Conservation (phyloP, 2,113 vertebrate species). For the Mandrillus leucophaeus region DNA sequence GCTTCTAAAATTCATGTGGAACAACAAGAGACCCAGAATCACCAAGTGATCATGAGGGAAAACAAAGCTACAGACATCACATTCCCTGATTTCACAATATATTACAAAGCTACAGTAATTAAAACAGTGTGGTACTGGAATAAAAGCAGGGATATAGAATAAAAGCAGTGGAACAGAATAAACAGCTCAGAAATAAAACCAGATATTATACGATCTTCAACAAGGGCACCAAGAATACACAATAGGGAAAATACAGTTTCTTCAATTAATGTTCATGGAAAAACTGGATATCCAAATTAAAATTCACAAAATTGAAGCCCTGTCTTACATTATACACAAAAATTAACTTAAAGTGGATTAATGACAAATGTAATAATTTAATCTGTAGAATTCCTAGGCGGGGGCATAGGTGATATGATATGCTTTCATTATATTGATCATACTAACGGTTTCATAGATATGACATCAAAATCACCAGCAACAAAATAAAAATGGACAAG, state of each 20-base stretch:
- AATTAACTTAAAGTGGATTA: background rate
- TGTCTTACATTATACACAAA: background rate
- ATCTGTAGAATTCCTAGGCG: background rate
- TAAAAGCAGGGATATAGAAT: background rate
- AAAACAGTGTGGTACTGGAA: background rate
- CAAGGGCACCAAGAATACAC: background rate
- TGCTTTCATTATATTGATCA: background rate
- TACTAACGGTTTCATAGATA: background rate
- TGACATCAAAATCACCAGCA: background rate
- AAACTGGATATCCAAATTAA: background rate
- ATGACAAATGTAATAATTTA: background rate
- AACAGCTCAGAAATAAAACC: background rate
- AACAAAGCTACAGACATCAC: background rate
- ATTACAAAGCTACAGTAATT: background rate
- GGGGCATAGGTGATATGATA: background rate
- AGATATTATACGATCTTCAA: background rate
- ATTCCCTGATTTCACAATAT: background rate
- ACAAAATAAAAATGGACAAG: background rate
- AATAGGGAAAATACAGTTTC: background rate
- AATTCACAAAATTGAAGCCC: background rate
- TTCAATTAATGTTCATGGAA: background rate
- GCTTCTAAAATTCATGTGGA: background rate
- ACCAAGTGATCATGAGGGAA: background rate
- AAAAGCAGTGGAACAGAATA: background rate
- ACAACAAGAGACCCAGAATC: background rate